Evolutionary conservation across 2,113 vertebrate species (phyloP).

Genomic region (Dicentrarchus labrax): DNA sequence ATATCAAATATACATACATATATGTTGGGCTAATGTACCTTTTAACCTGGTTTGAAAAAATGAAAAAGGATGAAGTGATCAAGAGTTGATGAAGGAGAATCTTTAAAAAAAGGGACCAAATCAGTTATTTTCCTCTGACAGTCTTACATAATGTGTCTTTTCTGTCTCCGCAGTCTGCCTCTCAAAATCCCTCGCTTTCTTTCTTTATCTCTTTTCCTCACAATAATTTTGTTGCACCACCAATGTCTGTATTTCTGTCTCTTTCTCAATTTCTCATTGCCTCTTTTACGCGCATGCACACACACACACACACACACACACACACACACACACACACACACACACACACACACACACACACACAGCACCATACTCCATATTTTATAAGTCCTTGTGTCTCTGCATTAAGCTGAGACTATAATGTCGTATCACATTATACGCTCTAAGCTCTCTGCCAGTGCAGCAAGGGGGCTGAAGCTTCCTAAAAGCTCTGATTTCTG

Average conservation of each 20-base stretch:
- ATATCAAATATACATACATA: slow-evolving; percentile 77
- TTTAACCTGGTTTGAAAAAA: slow-evolving; percentile 57
- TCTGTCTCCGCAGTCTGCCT: neutral
- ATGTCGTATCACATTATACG: slow-evolving; percentile 83
- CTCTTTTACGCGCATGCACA: slow-evolving; percentile 26
- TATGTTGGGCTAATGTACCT: slow-evolving; percentile 69
- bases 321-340: neutral
- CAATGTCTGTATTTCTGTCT: slow-evolving; percentile 33
- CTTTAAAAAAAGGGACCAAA: neutral
- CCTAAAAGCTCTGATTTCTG: slow-evolving; percentile 84
- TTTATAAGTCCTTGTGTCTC: slow-evolving; percentile 79
- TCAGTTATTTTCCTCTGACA: neutral
- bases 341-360: slow-evolving; percentile 13
- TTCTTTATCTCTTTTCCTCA: slow-evolving; percentile 18
- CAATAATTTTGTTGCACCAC: slow-evolving; percentile 35
- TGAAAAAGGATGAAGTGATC: neutral
- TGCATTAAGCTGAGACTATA: slow-evolving; percentile 79
- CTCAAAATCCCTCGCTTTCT: neutral
- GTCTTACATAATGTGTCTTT: slow-evolving; percentile 1
- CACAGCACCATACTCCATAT: slow-evolving; percentile 74
- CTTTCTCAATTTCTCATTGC: slow-evolving; percentile 25
- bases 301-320: neutral
- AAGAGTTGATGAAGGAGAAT: neutral
- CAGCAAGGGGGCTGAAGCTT: slow-evolving; percentile 60
- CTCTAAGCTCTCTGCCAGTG: slow-evolving; percentile 51